Evolutionary conservation across 2,888 invertebrate species (phyloP).

Genomic region (Morpho deidamia): DNA sequence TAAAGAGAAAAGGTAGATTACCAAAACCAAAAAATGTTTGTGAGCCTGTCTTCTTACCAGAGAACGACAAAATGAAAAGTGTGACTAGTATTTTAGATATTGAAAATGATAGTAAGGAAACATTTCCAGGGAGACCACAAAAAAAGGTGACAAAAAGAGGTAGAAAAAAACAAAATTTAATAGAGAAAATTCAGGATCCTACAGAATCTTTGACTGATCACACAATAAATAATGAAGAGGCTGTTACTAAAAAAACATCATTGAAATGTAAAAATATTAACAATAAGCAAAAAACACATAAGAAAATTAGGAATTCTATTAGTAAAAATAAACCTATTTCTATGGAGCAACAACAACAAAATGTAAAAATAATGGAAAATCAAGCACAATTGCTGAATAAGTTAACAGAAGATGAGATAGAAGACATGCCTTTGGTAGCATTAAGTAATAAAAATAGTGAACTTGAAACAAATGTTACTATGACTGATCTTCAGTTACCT

Average conservation of each 20-base stretch:
- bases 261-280: neutral
- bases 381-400: neutral
- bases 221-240: too few relatives aligned
- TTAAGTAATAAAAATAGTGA: constrained; percentile 16
- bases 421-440: constrained; percentile 23
- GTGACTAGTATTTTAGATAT: too few relatives aligned
- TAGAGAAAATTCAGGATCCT: too few relatives aligned
- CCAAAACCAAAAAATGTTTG: neutral
- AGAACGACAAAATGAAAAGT: neutral
- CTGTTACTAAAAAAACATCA: neutral
- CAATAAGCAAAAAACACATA: neutral
- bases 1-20: neutral
- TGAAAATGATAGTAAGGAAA: neutral
- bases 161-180: neutral
- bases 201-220: too few relatives aligned
- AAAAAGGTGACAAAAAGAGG: neutral
- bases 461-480: neutral
- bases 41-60: neutral
- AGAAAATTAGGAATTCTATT: too few relatives aligned
- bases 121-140: neutral
- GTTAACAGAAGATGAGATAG: constrained; percentile 17
- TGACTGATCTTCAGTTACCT: neutral
- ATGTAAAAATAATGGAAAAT: neutral
- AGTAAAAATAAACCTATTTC: too few relatives aligned
- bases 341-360: neutral